These are phyloP conservation scores for Drosophila greeni DNA, from an alignment of 2,888 invertebrate species.

Conservation along the genomic window DNA sequence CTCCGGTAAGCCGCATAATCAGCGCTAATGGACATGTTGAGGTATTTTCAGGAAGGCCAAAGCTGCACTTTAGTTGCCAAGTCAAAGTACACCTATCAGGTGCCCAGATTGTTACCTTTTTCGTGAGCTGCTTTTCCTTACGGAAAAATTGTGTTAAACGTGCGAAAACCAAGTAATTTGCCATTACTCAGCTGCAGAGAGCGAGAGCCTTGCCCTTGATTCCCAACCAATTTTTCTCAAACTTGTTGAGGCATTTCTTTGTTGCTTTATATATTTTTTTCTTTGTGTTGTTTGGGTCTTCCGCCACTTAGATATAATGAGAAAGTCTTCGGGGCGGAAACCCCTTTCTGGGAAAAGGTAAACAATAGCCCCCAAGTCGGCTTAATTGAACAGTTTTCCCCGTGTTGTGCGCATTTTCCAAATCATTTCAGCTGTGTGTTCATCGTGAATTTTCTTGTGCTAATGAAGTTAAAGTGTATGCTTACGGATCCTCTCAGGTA, in stretches of 20 bases:
- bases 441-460: slow-evolving; percentile 30
- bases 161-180: slow-evolving; percentile 68
- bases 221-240: slow-evolving; percentile 10
- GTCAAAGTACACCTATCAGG: slow-evolving; percentile 19
- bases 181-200: slow-evolving; percentile 58
- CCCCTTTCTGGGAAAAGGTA: slow-evolving; percentile 48
- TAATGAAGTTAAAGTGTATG: slow-evolving; percentile 53
- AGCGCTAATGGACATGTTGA: slow-evolving; percentile 32
- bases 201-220: slow-evolving; percentile 19
- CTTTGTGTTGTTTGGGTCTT: slow-evolving; percentile 1
- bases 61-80: slow-evolving; percentile 27
- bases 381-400: slow-evolving; percentile 68
- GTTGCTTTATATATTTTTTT: slow-evolving; percentile 9
- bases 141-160: slow-evolving; percentile 69
- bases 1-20: slow-evolving; percentile 31
- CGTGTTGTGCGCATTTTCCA: slow-evolving; percentile 46
- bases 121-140: slow-evolving; percentile 1
- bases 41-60: slow-evolving; percentile 13
- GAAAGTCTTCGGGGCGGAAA: slow-evolving; percentile 58
- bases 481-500: slow-evolving; percentile 9
- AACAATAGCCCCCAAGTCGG: slow-evolving; percentile 27
- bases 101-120: slow-evolving; percentile 7
- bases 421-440: slow-evolving; percentile 58
- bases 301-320: slow-evolving; percentile 65
- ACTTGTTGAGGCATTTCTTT: slow-evolving; percentile 27